These are phyloP conservation scores for Bugula neritina DNA, from an alignment of 2,888 invertebrate species.

Conservation along the genomic window DNA sequence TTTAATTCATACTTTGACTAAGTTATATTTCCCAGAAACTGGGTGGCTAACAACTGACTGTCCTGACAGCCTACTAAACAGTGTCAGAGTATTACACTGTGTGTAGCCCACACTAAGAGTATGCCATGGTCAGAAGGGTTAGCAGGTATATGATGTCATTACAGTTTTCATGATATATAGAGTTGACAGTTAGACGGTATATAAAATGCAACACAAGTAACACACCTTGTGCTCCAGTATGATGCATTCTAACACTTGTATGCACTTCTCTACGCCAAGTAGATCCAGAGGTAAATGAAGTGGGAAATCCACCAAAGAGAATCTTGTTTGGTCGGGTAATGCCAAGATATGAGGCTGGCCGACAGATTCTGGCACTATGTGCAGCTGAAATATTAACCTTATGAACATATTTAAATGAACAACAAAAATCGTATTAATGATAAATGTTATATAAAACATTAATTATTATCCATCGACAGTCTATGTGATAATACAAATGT, in stretches of 20 bases:
- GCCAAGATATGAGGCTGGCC: constrained; percentile 69
- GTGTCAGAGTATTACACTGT: no score
- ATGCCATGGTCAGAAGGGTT: no score
- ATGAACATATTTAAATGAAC: no score
- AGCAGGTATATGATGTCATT: neutral
- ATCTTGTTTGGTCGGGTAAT: constrained; percentile 82
- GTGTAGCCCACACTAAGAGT: no score
- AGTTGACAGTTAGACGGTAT: neutral
- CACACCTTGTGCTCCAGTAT: constrained; percentile 88
- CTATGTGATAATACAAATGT: no score
- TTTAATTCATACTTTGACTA: no score
- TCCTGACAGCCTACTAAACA: no score
- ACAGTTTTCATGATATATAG: neutral
- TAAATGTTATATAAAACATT: no score
- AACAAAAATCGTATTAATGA: no score
- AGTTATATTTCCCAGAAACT: no score
- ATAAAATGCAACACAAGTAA: neutral
- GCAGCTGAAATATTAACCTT: constrained; percentile 61
- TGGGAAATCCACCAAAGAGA: constrained; percentile 94
- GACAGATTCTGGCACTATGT: constrained; percentile 72
- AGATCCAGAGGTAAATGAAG: constrained; percentile 94
- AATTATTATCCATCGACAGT: no score
- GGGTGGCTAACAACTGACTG: no score
- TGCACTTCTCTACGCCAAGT: constrained; percentile 92
- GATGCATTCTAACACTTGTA: constrained; percentile 90